phyloP scores from a whole-genome alignment of 92 coral and sea anemone species.

The Porites cylindrica region DNA sequence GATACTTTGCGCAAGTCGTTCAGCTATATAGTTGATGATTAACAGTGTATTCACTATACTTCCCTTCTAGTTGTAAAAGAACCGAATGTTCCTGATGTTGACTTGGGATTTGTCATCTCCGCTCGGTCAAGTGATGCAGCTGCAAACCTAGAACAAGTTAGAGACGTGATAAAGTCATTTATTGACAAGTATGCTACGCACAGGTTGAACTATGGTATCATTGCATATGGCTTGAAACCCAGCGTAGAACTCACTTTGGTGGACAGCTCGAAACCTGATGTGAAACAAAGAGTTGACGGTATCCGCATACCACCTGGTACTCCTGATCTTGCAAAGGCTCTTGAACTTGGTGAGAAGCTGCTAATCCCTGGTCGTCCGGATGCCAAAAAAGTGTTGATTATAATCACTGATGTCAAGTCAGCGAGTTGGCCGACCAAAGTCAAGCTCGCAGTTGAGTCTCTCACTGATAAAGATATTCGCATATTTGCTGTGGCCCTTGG shows the following conservation, averaged over 20 bases:
- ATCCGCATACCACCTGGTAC: slow-evolving; percentile 35
- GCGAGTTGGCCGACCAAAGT: slow-evolving; percentile 69
- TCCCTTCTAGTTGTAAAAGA: slow-evolving; percentile 25
- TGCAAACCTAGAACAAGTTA: slow-evolving; percentile 56
- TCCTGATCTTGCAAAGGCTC: slow-evolving; percentile 64
- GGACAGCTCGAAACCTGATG: slow-evolving; percentile 55
- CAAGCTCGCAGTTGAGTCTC: slow-evolving; percentile 58
- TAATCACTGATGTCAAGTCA: slow-evolving; percentile 86
- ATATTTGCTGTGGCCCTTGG: slow-evolving; percentile 83
- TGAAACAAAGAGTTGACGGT: slow-evolving; percentile 19
- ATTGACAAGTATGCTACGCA: slow-evolving; percentile 73
- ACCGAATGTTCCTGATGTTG: slow-evolving; percentile 66
- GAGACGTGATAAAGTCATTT: slow-evolving; percentile 58
- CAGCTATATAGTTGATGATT: not conserved
- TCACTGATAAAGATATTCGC: slow-evolving; percentile 70
- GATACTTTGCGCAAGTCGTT: not conserved
- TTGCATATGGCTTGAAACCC: slow-evolving; percentile 71
- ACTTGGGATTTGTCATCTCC: slow-evolving; percentile 80
- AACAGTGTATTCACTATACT: not conserved
- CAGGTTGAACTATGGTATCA: slow-evolving; percentile 74
- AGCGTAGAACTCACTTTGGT: slow-evolving; percentile 42
- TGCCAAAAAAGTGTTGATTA: slow-evolving; percentile 85
- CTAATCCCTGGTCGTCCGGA: slow-evolving; percentile 63
- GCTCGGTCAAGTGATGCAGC: slow-evolving; percentile 67
- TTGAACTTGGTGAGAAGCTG: slow-evolving; percentile 29